phyloP scores from a whole-genome alignment of 2,888 invertebrate species.

The Xanthorhoe designata region DNA sequence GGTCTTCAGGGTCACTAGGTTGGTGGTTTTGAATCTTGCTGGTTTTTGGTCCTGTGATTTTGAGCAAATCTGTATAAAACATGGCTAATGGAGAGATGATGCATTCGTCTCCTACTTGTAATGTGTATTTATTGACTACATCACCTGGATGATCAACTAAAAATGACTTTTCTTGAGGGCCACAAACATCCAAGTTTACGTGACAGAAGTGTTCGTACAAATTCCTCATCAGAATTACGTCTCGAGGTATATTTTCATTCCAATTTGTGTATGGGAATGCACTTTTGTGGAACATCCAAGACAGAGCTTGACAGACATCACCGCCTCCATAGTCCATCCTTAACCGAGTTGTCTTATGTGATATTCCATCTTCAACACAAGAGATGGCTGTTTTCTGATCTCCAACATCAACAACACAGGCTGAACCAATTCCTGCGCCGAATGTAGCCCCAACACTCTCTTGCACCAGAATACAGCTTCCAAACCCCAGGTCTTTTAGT shows the following conservation, averaged over 20 bases:
- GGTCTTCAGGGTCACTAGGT: slow-evolving; percentile 94
- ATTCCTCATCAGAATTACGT: slow-evolving; percentile 92
- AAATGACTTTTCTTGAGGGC: slow-evolving; percentile 93
- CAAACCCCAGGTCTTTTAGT: slow-evolving; percentile 93
- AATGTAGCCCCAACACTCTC: slow-evolving; percentile 86
- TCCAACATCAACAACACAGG: slow-evolving; percentile 97
- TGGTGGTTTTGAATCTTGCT: slow-evolving; percentile 91
- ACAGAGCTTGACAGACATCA: slow-evolving; percentile 95
- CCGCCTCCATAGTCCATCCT: slow-evolving; percentile 95
- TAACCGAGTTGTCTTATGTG: slow-evolving; percentile 93
- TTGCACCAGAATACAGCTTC: slow-evolving; percentile 93
- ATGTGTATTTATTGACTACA: slow-evolving; percentile 89
- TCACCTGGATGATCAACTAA: slow-evolving; percentile 90
- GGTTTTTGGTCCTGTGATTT: slow-evolving; percentile 91
- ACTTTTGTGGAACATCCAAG: slow-evolving; percentile 95
- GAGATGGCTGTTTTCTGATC: slow-evolving; percentile 98
- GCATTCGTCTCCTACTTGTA: slow-evolving; percentile 96
- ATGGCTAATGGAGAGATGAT: slow-evolving; percentile 95
- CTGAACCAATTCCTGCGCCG: slow-evolving; percentile 87
- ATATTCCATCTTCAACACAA: slow-evolving; percentile 98
- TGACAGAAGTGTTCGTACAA: slow-evolving; percentile 96
- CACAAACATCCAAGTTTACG: slow-evolving; percentile 95
- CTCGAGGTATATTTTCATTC: slow-evolving; percentile 89
- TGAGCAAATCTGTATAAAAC: slow-evolving; percentile 95
- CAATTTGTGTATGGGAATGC: slow-evolving; percentile 96